A percentile compares a stretch with the other conserved stretches of the same genome.
These are phyloP conservation scores for Synergus gifuensis DNA, from an alignment of 2,888 invertebrate species.

Conservation along the genomic window DNA sequence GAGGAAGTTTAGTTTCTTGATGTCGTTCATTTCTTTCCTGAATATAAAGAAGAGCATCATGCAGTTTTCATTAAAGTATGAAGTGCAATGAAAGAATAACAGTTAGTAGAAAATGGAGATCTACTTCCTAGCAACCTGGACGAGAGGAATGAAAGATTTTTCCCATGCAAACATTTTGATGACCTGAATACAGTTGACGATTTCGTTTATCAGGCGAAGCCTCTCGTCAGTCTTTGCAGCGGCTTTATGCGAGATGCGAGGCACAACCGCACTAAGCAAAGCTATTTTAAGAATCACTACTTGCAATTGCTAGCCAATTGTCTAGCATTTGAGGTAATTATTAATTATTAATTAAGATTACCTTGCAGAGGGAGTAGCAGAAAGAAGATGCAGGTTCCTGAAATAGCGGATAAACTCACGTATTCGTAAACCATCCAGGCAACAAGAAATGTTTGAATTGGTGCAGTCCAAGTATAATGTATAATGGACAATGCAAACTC, in stretches of 20 bases:
- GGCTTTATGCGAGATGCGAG: constrained; percentile 77
- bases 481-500: constrained; percentile 85
- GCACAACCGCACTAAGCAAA: no score
- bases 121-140: constrained; percentile 79
- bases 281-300: no score
- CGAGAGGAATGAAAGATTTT: constrained; percentile 84
- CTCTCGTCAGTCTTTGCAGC: constrained; percentile 91
- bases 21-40: no score
- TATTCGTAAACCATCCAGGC: constrained; percentile 78
- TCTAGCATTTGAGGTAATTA: no score
- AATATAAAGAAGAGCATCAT: no score
- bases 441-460: constrained; percentile 83
- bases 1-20: no score
- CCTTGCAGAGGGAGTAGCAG: constrained; percentile 10
- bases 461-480: constrained; percentile 87
- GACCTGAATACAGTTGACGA: constrained; percentile 90
- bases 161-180: constrained; percentile 96
- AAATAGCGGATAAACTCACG: constrained; percentile 79
- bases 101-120: no score
- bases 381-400: constrained; percentile 76
- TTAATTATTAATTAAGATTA: no score
- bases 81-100: no score
- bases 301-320: no score
- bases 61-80: no score
- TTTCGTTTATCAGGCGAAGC: constrained; percentile 93